Base-by-base conservation (phyloP, 1,140 invertebrate genomes). In the Ladona fulva region DNA sequence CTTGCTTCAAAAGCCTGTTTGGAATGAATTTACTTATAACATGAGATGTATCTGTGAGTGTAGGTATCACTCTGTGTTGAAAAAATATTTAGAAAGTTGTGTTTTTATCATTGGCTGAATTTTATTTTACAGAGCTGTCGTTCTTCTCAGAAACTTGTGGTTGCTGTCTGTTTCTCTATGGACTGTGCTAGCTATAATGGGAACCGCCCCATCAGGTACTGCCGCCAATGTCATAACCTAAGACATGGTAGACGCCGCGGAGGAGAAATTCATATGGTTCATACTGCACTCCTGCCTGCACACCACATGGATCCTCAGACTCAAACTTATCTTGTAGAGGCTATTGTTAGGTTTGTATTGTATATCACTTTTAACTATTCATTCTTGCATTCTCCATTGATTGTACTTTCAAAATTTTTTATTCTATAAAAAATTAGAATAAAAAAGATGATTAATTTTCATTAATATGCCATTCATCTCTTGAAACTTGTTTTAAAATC, bases 131-230 rank as follows among this genome's bases (percentile, higher is more conserved):
- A 97, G 94, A 98, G 97, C 83, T 99, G 98, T 85, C 90, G 95
- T 77, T 94, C 94, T 0, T 89, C 89, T 12, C 95, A 98, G 79
- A 98, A 98, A 84, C 91, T 94, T n/a, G 97, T 97, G 0, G 92
- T 97, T 76, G 95, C 94, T 22, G 96, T 98, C 37, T 99, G 98
- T 83, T 99, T 99, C 86, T 95, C 95, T 14, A 93, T 92, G 66
- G 97, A 99, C 85, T 99, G 98, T 86, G 95, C 95, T 19, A 95
- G 93, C 84, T 97, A 95, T 81, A 99, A 99, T 85, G 92, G 94
- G 24, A 97, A 97, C 84, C 93, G 95, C 84, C 98, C 98, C 16
- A 97, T 97, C 79, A 90, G 95, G 78, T 98, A 96, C 85, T 99
- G 96, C 85, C 88, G 90, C 80, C 94, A 95, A 84, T 97, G 95